A percentile compares a stretch with the other conserved stretches of the same genome.
phyloP scores from a whole-genome alignment of 2,888 invertebrate genomes.

The Trichopria drosophilae region DNA sequence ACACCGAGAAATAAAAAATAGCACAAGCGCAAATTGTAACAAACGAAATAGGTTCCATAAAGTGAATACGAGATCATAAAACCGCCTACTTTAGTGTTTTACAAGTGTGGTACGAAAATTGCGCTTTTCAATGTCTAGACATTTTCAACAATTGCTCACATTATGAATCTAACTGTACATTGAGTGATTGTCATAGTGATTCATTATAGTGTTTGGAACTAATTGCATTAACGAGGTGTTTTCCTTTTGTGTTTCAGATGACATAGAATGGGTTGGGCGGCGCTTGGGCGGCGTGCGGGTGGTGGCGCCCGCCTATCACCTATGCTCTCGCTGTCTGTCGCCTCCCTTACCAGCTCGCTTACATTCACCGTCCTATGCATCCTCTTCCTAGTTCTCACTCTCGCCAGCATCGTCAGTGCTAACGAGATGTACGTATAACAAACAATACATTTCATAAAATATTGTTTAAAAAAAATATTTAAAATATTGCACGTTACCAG shows the following conservation, averaged over 20 bases:
- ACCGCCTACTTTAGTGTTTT: too few species aligned
- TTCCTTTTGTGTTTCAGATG: conserved; percentile 69
- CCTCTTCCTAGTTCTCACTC: conserved; percentile 53
- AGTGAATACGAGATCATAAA: too few species aligned
- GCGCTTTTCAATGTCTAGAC: too few species aligned
- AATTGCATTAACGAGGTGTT: too few species aligned
- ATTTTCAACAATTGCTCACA: too few species aligned
- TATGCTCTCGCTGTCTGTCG: conserved; percentile 57
- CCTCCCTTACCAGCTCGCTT: conserved; percentile 55
- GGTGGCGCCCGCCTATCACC: conserved; percentile 57
- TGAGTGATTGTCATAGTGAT: too few species aligned
- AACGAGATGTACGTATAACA: conserved; percentile 57
- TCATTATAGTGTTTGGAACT: too few species aligned
- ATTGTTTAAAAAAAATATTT: background rate
- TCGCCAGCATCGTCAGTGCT: conserved; percentile 54
- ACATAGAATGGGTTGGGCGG: conserved; percentile 90
- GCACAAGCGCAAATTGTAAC: too few species aligned
- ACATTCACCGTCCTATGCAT: conserved; percentile 52
- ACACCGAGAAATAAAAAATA: too few species aligned
- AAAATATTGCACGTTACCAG: conserved; percentile 1
- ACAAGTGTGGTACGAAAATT: too few species aligned
- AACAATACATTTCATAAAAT: conserved; percentile 1
- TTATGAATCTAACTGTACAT: too few species aligned
- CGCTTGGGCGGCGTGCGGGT: conserved; percentile 72
- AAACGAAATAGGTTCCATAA: too few species aligned